Conservation (phyloP, 2,113 vertebrate species). For the Semicossyphus pulcher region DNA sequence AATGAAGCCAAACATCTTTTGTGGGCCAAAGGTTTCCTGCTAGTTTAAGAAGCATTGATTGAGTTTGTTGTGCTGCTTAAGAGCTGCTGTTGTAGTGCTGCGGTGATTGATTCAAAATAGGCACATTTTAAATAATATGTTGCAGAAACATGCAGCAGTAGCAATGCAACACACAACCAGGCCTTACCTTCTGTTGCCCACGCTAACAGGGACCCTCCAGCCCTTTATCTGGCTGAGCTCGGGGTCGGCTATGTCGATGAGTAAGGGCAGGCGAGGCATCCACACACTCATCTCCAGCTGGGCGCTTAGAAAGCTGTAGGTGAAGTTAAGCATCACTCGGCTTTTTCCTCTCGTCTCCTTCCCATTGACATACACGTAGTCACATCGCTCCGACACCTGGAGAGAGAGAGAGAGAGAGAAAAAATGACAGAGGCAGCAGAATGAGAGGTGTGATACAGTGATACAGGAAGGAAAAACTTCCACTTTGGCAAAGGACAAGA, state of each 20-base stretch:
- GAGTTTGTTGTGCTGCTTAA: neutral
- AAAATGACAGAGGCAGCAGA: neutral
- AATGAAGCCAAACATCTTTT: neutral
- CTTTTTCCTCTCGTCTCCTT: constrained; percentile 92
- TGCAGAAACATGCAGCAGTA: neutral
- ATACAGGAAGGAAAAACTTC: no score
- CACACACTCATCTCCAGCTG: constrained; percentile 92
- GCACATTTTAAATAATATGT: neutral
- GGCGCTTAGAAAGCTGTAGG: constrained; percentile 90
- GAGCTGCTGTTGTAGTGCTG: neutral
- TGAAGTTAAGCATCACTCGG: constrained; percentile 89
- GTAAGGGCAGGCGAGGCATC: constrained; percentile 92
- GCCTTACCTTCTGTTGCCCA: constrained; percentile 79
- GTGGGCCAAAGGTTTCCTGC: neutral
- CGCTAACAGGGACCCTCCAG: constrained; percentile 89
- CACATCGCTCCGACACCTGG: constrained; percentile 93
- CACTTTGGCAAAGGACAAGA: no score
- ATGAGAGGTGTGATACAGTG: neutral
- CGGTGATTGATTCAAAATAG: neutral
- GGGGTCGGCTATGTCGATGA: constrained; percentile 92
- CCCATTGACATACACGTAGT: constrained; percentile 94
- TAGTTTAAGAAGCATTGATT: neutral
- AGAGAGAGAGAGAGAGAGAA: neutral
- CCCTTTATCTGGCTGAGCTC: constrained; percentile 97
- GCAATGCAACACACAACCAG: no score